A percentile compares a stretch with the other conserved stretches of the same genome.
Evolutionary conservation across 2,888 invertebrate species (phyloP).

Genomic region (Cotesia congregata): DNA sequence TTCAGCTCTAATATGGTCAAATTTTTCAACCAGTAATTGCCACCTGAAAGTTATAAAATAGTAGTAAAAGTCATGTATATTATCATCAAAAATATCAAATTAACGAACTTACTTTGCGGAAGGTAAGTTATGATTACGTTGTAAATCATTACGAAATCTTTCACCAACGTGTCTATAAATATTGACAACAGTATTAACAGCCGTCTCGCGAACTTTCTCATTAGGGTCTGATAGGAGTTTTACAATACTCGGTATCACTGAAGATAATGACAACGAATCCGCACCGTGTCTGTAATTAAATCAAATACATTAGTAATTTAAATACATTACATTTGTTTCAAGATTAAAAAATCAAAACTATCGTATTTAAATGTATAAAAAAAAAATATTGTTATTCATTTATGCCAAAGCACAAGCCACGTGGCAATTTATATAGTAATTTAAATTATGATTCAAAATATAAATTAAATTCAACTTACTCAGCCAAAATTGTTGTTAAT

Average conservation of each 20-base stretch:
- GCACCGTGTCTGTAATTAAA: conserved; percentile 82
- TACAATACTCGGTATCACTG: conserved; percentile 86
- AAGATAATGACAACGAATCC: conserved; percentile 84
- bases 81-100: conserved; percentile 3
- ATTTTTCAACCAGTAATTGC: conserved; percentile 80
- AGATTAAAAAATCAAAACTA: conserved; percentile 26
- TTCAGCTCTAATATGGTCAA: conserved; percentile 87
- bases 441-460: conserved; percentile 7
- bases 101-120: conserved; percentile 74
- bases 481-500: conserved; percentile 85
- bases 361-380: background rate
- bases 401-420: background rate
- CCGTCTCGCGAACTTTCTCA: conserved; percentile 88
- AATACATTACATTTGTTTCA: conserved; percentile 24
- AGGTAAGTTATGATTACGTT: conserved; percentile 84
- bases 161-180: conserved; percentile 95
- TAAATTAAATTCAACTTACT: conserved; percentile 74
- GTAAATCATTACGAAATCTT: conserved; percentile 84
- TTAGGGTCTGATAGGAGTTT: conserved; percentile 90
- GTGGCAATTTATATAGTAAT: background rate
- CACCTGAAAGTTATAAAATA: conserved; percentile 67
- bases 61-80: background rate
- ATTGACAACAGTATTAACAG: conserved; percentile 87
- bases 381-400: background rate
- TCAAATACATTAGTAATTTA: conserved; percentile 31